Conservation (phyloP, 1,140 invertebrate species). For the Centruroides sculpturatus region DNA sequence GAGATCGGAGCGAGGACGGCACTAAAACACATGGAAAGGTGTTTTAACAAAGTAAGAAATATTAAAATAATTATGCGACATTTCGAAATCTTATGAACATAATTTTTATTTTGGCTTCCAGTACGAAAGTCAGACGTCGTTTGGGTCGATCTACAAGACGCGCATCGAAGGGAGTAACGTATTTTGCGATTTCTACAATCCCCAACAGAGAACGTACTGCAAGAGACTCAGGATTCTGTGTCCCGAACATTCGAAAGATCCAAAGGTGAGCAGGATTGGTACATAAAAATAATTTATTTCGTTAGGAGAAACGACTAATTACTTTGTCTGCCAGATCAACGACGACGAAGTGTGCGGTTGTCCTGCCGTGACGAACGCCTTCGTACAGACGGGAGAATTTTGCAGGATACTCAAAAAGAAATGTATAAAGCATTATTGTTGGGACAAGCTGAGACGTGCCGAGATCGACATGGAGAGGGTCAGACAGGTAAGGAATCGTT, state of each 20-base stretch:
- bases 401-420: constrained; percentile 78
- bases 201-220: constrained; percentile 79
- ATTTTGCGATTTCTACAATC: constrained; percentile 96
- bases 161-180: constrained; percentile 87
- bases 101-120: no score
- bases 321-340: neutral
- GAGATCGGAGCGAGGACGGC: constrained; percentile 71
- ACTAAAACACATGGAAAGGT: constrained; percentile 88
- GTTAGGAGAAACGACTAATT: neutral
- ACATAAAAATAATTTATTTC: constrained; percentile 42
- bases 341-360: constrained; percentile 66
- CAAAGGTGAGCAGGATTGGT: constrained; percentile 49
- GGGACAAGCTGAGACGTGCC: constrained; percentile 86
- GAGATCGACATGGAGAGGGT: constrained; percentile 57
- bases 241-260: constrained; percentile 94
- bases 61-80: constrained; percentile 25
- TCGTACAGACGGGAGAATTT: constrained; percentile 42
- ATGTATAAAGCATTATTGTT: constrained; percentile 82
- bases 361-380: constrained; percentile 64
- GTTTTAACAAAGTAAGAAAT: constrained; percentile 58
- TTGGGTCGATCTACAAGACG: constrained; percentile 86
- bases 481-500: neutral
- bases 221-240: constrained; percentile 89
- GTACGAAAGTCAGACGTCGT: constrained; percentile 93
- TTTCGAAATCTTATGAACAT: neutral